Evolutionary conservation across 2,113 vertebrate genomes (phyloP), one percentile per base, ranked within the genome.

Genomic region (Peromyscus maniculatus): DNA sequence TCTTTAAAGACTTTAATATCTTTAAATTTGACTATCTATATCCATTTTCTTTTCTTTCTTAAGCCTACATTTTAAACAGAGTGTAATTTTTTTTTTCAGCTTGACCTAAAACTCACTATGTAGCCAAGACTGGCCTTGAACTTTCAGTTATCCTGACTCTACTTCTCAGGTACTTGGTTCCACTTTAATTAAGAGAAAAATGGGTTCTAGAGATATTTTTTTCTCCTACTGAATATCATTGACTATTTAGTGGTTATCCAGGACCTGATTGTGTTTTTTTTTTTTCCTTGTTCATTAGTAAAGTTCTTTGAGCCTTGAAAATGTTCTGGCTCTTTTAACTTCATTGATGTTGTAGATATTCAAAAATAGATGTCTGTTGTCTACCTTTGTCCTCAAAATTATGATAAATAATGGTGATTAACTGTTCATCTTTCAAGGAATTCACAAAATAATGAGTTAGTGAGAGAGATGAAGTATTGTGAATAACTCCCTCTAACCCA

Each of bases 401-500:
- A 92, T 39, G 13, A 90, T 77, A 79, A 95, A 89, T 83, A 94
- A 74, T 91, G 83, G 57, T 94, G 39, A 89, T 71, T 89, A 78
- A 72, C 39, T 91, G 52, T 43, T 67, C 7, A 55, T 71, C 59
- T 92, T 93, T 75, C 91, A 71, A 88, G 74, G 66, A 93, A 57
- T 79, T 95, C 5, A 77, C 69, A 55, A 89, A 94, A 79, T 87
- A 91, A 75, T 26, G 80, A 83, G 67, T 91, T 90, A 66, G 31
- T 12, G 62, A 83, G 28, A 83, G 28, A 64, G 62, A 28, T 55
- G 88, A 89, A 83, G 16, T 92, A 86, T 95, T 31, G 91, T 57
- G 19, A 87, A 28, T 93, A 91, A 75, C n/a, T 78, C 95, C 52
- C 82, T 91, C 12, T 16, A 87, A 72, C 16, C 15, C 71, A 52